Evolutionary conservation across 1,140 invertebrate species (phyloP).

Genomic region (Akabosia matsudoensis): DNA sequence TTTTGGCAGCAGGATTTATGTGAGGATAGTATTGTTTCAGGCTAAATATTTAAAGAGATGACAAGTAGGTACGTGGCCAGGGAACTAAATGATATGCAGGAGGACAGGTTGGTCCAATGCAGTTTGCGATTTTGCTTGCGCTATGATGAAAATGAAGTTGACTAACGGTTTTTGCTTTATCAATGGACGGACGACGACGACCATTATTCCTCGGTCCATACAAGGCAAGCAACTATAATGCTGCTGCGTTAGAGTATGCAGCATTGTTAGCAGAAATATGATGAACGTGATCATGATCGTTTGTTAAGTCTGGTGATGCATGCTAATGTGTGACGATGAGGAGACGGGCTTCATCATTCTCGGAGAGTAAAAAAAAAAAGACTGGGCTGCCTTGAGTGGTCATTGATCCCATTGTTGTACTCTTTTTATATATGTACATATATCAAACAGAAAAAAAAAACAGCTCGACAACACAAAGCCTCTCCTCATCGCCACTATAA

Average conservation of each 20-base stretch:
- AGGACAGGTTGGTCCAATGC: no score
- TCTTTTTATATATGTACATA: neutral
- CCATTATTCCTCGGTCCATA: neutral
- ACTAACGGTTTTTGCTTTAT: neutral
- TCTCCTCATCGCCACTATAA: no score
- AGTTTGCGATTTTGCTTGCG: no score
- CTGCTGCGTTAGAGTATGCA: no score
- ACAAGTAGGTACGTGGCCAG: neutral
- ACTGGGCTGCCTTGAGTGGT: constrained; percentile 11
- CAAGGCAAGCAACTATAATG: neutral
- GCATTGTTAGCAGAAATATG: neutral
- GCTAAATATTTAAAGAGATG: no score
- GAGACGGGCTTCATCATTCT: no score
- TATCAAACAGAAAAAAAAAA: no score
- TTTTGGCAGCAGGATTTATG: no score
- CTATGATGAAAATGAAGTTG: neutral
- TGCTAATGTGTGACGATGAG: neutral
- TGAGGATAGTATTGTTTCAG: no score
- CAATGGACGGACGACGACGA: neutral
- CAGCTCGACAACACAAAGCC: no score
- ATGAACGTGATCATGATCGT: no score
- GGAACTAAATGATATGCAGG: neutral
- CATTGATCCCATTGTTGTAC: constrained; percentile 10
- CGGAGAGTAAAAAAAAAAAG: neutral
- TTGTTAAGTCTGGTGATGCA: neutral